Evolutionary conservation across 2,113 vertebrate species (phyloP), one percentile per base, ranked within the genome.

Genomic region (Serilophus lunatus): DNA sequence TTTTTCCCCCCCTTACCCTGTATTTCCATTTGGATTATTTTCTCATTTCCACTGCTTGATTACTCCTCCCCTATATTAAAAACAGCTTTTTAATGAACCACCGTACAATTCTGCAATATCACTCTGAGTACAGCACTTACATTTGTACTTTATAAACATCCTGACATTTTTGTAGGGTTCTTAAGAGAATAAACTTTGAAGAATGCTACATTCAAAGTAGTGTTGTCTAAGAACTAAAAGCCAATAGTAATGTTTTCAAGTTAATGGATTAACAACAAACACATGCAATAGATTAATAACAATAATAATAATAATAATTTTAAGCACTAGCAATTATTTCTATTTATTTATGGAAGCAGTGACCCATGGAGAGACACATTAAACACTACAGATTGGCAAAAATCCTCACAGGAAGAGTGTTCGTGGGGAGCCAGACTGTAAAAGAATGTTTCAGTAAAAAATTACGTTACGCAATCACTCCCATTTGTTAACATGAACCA

Each of bases 301-400:
- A 82, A 51, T 45, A 4, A 63, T 44, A 74, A 76, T 45, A 26
- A 59, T 81, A 72, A 63, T 44, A 5, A 64, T 70, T 92, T 79
- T 49, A 79, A 91, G 87, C 31, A 54, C 40, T 45, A 16, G 33
- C 53, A 96, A 94, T 79, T 64, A 93, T 92, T 95, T 78, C 45
- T 91, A 31, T 93, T 90, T 91, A 74, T 35, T 91, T 64, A 61
- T 81, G 26, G 47, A 88, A 87, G 44, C 35, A 92, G 36, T 72
- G 89, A 90, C 85, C 87, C 14, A 14, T 16, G 44, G 75, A 95
- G n/a, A 90, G 33, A 66, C 13, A 78, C 19, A 68, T 25, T 76
- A 90, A 95, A 92, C 25, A 28, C 13, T 77, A 63, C 9, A 92
- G 42, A 96, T 68, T 24, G 49, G 33, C 20, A 86, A 88, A 94